These are phyloP conservation scores for human DNA, from an alignment of 2,113 vertebrate species.

Conservation along the genomic window GRCh38 chr16:48929001-48929500, in stretches of 20 bases:
- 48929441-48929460: not conserved
- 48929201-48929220: not conserved
- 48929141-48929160: slow-evolving; percentile 28
- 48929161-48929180: not conserved
- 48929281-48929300: not conserved
- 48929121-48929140: slow-evolving; percentile 28
- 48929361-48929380: not conserved
- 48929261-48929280: not conserved
- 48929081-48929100: not conserved
- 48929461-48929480: not conserved
- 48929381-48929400: not conserved
- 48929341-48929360: too few species aligned
- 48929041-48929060: not conserved
- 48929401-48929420: not conserved
- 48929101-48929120: not conserved
- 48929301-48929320: not conserved
- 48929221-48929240: not conserved
- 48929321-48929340: not conserved
- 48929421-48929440: not conserved
- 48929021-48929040: not conserved
- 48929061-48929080: not conserved
- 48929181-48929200: not conserved
- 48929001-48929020: not conserved
- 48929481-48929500: not conserved
- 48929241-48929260: not conserved